Evolutionary conservation across 1,140 invertebrate genomes (phyloP).

Genomic region (Zaprionus capensis): DNA sequence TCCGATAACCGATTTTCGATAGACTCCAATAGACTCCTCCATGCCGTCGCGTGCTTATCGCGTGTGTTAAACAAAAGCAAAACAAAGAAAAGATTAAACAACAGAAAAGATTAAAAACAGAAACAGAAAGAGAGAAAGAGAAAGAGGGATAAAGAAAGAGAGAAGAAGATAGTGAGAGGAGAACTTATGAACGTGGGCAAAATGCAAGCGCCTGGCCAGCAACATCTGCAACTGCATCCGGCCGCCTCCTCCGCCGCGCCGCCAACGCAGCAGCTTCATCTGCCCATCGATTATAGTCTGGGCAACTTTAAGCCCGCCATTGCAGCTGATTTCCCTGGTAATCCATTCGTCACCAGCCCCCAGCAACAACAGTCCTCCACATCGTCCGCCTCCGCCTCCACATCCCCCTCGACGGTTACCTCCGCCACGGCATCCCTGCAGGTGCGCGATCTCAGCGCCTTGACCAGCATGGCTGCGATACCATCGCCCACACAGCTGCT

Average conservation of each 20-base stretch:
- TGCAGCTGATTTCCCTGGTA: conserved; percentile 75
- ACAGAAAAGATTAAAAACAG: conserved; percentile 12
- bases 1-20: conserved; percentile 21
- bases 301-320: conserved; percentile 82
- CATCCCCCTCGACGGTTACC: conserved; percentile 36
- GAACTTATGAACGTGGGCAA: conserved; percentile 75
- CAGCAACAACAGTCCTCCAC: conserved; percentile 58
- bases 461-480: conserved; percentile 78
- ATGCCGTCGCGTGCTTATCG: conserved; percentile 40
- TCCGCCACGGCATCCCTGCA: conserved; percentile 55
- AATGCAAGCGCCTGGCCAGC: conserved; percentile 65
- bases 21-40: neutral
- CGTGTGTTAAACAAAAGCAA: conserved; percentile 8
- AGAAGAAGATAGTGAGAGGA: neutral
- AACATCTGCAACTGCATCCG: conserved; percentile 58
- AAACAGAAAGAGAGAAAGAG: conserved; percentile 8
- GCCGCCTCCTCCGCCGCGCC: conserved; percentile 54
- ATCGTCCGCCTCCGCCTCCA: conserved; percentile 43
- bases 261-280: conserved; percentile 69
- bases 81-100: conserved; percentile 7
- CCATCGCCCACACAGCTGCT: conserved; percentile 79
- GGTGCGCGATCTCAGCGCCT: conserved; percentile 73
- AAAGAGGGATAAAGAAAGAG: neutral
- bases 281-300: conserved; percentile 80
- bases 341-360: conserved; percentile 65